Evolutionary conservation across 2,888 invertebrate species (phyloP), one percentile per base, ranked within the genome.

Genomic region (Nymphalis c-album): DNA sequence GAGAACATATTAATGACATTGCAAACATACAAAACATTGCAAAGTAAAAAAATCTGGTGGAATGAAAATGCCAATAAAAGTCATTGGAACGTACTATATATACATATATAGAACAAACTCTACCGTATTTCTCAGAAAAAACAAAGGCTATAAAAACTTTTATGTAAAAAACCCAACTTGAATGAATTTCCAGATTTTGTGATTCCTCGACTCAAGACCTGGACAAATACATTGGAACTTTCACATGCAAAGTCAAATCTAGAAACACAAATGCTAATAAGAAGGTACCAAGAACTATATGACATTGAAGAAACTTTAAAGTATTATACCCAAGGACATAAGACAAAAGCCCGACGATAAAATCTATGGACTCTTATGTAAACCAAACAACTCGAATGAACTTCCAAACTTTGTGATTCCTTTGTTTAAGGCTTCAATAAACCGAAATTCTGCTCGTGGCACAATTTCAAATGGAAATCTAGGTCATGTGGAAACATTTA

Each of bases 381-480:
- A 69, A 64, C 64, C 66, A 71, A 71, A 66, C 68, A 61, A 67
- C 66, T 60, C 59, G 60, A 60, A 68, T 48, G 60, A 64, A 64
- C 64, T 64, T 46, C 60, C 50, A 73, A 72, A 73, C 67, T 70
- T 72, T 62, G 61, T 61, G 60, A 70, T 70, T 69, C 73, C 67
- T 70, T 73, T 73, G 73, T 73, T 73, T 64, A 69, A 60, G 61
- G 47, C 67, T 59, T 69, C 67, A 63, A 73, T 70, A 75, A 64
- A 66, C 64, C 63, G 68, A 68, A 68, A 73, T 68, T 67, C 58
- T 59, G 55, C 63, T 55, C 53, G 60, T 67, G 62, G 67, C 51
- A 66, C 63, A 63, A 50, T 68, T 70, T 67, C 40, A 59, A 63
- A 55, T 62, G 59, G 60, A 63, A 70, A 70, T 70, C 40, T 72